Base-by-base conservation (phyloP, 2,797 vertebrate species). In the Rousettus madagascariensis region DNA sequence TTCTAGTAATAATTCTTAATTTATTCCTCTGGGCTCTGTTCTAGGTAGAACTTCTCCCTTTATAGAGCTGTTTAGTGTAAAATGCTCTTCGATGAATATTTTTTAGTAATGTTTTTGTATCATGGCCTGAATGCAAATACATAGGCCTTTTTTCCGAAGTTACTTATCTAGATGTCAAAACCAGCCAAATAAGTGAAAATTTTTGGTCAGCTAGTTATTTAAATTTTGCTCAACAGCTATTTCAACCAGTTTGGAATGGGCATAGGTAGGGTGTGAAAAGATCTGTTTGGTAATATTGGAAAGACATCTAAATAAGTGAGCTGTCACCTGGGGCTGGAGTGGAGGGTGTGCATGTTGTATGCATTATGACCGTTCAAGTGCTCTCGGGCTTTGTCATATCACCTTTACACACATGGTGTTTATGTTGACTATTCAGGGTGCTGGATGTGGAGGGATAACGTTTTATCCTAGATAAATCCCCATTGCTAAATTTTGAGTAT, bases 161-260 rank as follows among this genome's bases (percentile, higher is more conserved):
- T 78, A 79, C 59, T 93, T 86, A 92, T 86, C 6, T 96, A 78
- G 22, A 72, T 57, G 61, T 88, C 33, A 89, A 90, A 95, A 89
- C 72, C 57, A 86, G 53, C 55, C 78, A 92, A 77, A 92, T 19
- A 90, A 82, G 9, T 91, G 53, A 92, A 78, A 38, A 72, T 2
- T 93, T 93, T 96, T 93, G 15, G 43, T 82, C 93, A 90, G 20
- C 30, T 41, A 85, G 16, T 92, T 71, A 36, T 84, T 95, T 96
- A 66, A 93, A 84, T 57, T 93, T 93, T 63, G 43, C 65, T 94
- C 19, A 86, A 51, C 83, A 72, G 83, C 55, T 72, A 43, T 88
- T 96, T 88, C 38, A 94, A 38, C 36, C 36, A 65, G 3, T 96
- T 97, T 88, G 88, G 41, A 92, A 59, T 83, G 16, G 38, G 53